Evolutionary conservation across 1,140 invertebrate species (phyloP), one percentile per base, ranked within the genome.

Genomic region (Aphelinus atriplicis): DNA sequence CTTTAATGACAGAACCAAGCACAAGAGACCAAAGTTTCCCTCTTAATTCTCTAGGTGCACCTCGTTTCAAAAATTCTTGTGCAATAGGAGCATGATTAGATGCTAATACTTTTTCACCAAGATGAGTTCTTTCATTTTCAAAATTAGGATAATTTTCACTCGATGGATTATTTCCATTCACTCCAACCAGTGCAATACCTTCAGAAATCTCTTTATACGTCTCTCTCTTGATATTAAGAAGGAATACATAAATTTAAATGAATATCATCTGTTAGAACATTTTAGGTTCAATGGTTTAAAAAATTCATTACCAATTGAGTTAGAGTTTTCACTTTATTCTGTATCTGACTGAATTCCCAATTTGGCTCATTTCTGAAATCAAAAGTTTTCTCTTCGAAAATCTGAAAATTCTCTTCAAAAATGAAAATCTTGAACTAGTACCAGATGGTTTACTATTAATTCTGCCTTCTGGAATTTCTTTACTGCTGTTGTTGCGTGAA

Each of bases 331-430:
- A 96, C 93, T 88, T 93, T 92, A 58, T 97, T 84, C 51, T 95
- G 94, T 80, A 97, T 91, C 82, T 96, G 94, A 71, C 95, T 93
- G 78, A 97, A 95, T 81, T 97, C 95, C 94, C 95, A 96, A 82
- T 92, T 91, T 4, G 92, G 91, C 82, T 91, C 90, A 71, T 91
- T 90, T 68, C 90, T 90, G 74, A 62, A 88, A 85, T 76, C 60
- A 65, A 58, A 78, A 79, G 80, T 60, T 26, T 26, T 26, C 26
- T 26, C 26, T 26, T 26, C 26, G 26, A 26, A 26, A 26, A 26
- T 26, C 26, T 26, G 26, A 26, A 26, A 26, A 26, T 26, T 26
- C 26, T 26, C 26, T 26, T 26, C 26, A 26, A 26, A 26, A 26
- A 26, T 26, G 26, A 26, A 26, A 26, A 26, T 26, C 26, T 26